Evolutionary conservation across 2,113 vertebrate genomes (phyloP).

Genomic region (Isichthys henryi): DNA sequence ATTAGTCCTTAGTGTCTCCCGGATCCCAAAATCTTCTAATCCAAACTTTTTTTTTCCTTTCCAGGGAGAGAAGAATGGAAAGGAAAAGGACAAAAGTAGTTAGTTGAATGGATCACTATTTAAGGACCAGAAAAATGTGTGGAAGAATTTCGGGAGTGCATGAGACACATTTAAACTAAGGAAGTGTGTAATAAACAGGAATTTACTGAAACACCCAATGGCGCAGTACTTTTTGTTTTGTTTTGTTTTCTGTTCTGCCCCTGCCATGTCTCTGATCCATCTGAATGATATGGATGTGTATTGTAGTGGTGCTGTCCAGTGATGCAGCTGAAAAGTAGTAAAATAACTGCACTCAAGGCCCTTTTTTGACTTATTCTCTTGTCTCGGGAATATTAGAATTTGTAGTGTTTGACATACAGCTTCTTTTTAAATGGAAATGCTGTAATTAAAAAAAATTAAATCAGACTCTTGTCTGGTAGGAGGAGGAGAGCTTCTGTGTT

Average conservation of each 20-base stretch:
- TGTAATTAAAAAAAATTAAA: neutral
- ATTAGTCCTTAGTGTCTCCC: neutral
- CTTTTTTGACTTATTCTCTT: neutral
- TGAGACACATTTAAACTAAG: neutral
- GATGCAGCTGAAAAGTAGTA: neutral
- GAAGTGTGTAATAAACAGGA: neutral
- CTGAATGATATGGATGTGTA: neutral
- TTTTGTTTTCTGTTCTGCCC: conserved; percentile 4
- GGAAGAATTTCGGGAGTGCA: conserved; percentile 12
- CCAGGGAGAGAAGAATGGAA: conserved; percentile 12
- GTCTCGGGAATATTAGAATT: neutral
- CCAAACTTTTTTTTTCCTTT: neutral
- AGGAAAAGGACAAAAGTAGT: conserved; percentile 12
- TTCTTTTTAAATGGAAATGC: neutral
- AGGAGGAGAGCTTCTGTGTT: neutral
- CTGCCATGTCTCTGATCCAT: neutral
- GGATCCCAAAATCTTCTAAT: neutral
- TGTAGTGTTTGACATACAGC: neutral
- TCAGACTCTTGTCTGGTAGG: neutral
- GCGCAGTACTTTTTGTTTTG: neutral
- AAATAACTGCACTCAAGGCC: neutral
- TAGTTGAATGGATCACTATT: conserved; percentile 1
- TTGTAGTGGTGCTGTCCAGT: neutral
- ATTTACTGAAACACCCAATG: conserved; percentile 7
- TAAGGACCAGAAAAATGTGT: conserved; percentile 17